Percentiles rank a stretch among this genome's conserved stretches.
phyloP scores from a whole-genome alignment of 2,113 vertebrate species.

The Gnathonemus longibarbis region DNA sequence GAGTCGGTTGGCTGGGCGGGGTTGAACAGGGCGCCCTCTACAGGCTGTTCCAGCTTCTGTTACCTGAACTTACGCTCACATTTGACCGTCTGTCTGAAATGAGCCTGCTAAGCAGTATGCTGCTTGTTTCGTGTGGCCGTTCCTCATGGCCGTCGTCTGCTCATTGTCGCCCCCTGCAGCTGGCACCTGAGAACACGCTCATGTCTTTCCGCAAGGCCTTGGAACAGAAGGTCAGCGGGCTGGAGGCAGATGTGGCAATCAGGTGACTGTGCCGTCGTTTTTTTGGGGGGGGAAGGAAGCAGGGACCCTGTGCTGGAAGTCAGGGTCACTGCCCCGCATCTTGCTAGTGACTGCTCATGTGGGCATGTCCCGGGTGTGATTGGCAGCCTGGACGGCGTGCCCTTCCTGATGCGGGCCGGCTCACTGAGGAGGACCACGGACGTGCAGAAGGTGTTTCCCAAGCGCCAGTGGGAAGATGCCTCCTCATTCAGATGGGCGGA shows the following conservation, averaged over 20 bases:
- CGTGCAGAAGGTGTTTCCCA: constrained; percentile 67
- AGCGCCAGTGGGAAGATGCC: constrained; percentile 61
- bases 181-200: constrained; percentile 91
- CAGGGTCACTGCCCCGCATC: background rate
- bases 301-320: background rate
- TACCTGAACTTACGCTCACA: background rate
- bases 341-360: background rate
- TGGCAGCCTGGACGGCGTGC: constrained; percentile 69
- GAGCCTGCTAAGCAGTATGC: background rate
- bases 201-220: constrained; percentile 90
- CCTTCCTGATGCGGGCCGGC: constrained; percentile 83
- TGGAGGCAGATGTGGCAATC: constrained; percentile 80
- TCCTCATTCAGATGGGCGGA: constrained; percentile 91
- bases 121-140: background rate
- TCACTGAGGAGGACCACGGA: constrained; percentile 84
- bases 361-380: background rate
- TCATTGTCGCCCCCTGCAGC: constrained; percentile 46
- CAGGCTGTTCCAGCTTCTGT: background rate
- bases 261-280: constrained; percentile 56
- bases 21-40: background rate
- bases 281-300: background rate
- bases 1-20: background rate
- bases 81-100: background rate
- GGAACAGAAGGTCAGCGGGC: constrained; percentile 71
- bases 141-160: background rate